Evolutionary conservation across 2,797 vertebrate genomes (phyloP).

Genomic region (Clarias laeviceps): DNA sequence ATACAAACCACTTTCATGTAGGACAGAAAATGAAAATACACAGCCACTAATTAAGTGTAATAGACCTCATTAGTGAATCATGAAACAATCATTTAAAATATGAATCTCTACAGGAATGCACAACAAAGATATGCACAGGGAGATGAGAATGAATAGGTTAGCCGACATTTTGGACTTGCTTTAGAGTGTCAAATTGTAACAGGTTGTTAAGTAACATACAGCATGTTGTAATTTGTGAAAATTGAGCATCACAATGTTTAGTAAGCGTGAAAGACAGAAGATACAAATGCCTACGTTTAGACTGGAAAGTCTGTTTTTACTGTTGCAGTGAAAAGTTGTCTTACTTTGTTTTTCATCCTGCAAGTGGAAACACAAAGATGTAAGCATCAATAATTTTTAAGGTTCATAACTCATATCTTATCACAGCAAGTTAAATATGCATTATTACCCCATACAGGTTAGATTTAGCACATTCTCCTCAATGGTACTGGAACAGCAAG

Average conservation of each 20-base stretch:
- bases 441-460: neutral
- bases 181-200: neutral
- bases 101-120: neutral
- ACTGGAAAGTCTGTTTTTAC: neutral
- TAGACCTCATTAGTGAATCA: neutral
- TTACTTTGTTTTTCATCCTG: neutral
- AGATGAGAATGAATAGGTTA: neutral
- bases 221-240: slow-evolving; percentile 4
- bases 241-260: neutral
- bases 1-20: neutral
- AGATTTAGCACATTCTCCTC: neutral
- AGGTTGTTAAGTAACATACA: slow-evolving; percentile 29
- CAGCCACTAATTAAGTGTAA: neutral
- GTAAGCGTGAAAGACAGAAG: neutral
- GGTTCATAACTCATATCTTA: no score
- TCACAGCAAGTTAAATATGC: neutral
- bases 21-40: slow-evolving; percentile 4
- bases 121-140: neutral
- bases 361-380: neutral
- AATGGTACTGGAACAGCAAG: neutral
- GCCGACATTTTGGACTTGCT: neutral
- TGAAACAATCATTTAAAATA: neutral
- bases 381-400: neutral
- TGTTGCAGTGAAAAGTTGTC: neutral
- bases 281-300: neutral